These are phyloP conservation scores for Drosophila mayaguana DNA, from an alignment of 2,888 invertebrate species.

Conservation along the genomic window DNA sequence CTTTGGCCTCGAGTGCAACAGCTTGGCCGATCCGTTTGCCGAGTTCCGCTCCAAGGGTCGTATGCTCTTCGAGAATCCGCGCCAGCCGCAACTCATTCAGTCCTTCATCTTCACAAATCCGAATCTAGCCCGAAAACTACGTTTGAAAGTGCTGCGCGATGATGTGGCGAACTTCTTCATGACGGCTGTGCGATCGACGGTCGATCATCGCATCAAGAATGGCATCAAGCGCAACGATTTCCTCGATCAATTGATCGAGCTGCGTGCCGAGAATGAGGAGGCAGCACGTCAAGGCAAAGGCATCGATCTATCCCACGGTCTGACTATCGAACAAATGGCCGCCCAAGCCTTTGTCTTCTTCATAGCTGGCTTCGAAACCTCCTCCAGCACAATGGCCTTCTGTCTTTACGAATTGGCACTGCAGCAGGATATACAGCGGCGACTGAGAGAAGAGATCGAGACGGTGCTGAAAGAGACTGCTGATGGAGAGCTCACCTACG, in stretches of 20 bases:
- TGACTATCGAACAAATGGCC: constrained; percentile 85
- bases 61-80: constrained; percentile 65
- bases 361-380: constrained; percentile 87
- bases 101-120: constrained; percentile 65
- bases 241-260: constrained; percentile 85
- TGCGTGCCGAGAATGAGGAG: constrained; percentile 60
- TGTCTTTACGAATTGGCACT: constrained; percentile 82
- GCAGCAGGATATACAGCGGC: constrained; percentile 73
- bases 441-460: constrained; percentile 72
- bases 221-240: constrained; percentile 85
- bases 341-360: constrained; percentile 87
- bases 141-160: constrained; percentile 60
- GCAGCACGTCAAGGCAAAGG: constrained; percentile 34
- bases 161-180: constrained; percentile 77
- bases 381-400: constrained; percentile 85
- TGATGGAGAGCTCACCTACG: constrained; percentile 69
- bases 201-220: constrained; percentile 82
- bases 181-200: constrained; percentile 84
- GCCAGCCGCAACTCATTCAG: constrained; percentile 49
- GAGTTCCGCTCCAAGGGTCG: constrained; percentile 75
- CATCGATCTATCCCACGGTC: constrained; percentile 65
- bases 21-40: constrained; percentile 83
- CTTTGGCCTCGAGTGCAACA: constrained; percentile 86
- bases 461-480: constrained; percentile 48
- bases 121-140: constrained; percentile 59